A percentile compares a stretch with the other conserved stretches of the same genome.
Evolutionary conservation across 1,140 invertebrate genomes (phyloP).

Genomic region (Coenobita brevimanus): DNA sequence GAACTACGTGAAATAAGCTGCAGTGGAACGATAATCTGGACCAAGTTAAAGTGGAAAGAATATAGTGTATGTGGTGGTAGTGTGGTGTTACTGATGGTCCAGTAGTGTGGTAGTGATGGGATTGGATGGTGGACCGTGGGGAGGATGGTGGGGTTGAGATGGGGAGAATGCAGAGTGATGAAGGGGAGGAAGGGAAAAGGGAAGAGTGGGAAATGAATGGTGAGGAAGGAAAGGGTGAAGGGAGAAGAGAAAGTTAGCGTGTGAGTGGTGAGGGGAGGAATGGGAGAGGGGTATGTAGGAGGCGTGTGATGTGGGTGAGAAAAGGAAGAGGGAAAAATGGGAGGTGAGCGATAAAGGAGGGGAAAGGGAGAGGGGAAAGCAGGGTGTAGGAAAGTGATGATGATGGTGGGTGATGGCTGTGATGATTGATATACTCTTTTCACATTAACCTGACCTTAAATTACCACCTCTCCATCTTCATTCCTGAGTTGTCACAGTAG

Average conservation of each 20-base stretch:
- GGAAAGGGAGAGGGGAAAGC: neutral
- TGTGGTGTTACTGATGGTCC: neutral
- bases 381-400: neutral
- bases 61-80: neutral
- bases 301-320: neutral
- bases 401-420: too few relatives aligned
- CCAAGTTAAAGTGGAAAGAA: too few relatives aligned
- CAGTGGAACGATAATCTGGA: too few relatives aligned
- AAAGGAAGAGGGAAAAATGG: too few relatives aligned
- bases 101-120: neutral
- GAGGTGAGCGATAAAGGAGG: too few relatives aligned
- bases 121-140: too few relatives aligned
- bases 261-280: neutral
- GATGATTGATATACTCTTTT: too few relatives aligned
- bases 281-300: neutral
- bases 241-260: neutral
- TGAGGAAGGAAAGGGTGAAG: neutral
- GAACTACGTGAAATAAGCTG: too few relatives aligned
- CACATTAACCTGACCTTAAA: too few relatives aligned
- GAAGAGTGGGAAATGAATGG: neutral
- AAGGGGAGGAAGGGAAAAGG: neutral
- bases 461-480: too few relatives aligned
- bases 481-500: too few relatives aligned
- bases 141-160: too few relatives aligned
- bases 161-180: neutral